Evolutionary conservation across 2,113 vertebrate species (phyloP).

Genomic region (Cyphomyrus plagiostoma): DNA sequence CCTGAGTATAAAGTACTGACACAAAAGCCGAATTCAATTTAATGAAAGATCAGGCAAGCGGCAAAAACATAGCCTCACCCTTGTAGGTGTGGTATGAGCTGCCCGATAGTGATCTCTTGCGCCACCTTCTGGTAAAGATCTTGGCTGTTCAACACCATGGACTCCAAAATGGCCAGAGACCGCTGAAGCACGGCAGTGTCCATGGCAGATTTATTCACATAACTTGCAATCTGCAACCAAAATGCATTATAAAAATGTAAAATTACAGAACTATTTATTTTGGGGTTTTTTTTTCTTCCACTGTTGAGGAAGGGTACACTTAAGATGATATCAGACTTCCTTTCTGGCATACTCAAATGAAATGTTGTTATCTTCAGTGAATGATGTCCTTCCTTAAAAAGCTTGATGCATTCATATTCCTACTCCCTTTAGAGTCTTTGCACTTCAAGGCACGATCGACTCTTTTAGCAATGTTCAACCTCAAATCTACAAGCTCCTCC

Average conservation of each 20-base stretch:
- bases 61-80: conserved; percentile 58
- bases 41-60: background rate
- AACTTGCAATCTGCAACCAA: conserved; percentile 80
- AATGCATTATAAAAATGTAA: background rate
- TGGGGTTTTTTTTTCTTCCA: background rate
- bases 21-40: background rate
- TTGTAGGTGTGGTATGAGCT: conserved; percentile 92
- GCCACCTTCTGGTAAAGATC: conserved; percentile 98
- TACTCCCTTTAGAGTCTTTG: background rate
- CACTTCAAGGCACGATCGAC: background rate
- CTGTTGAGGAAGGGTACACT: background rate
- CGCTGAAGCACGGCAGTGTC: conserved; percentile 89
- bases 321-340: background rate
- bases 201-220: conserved; percentile 87
- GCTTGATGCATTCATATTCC: background rate
- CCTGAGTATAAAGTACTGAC: background rate
- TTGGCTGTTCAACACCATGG: conserved; percentile 97
- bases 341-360: background rate
- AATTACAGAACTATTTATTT: background rate
- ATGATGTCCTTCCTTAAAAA: background rate
- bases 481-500: background rate
- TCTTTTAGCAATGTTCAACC: background rate
- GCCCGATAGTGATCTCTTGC: conserved; percentile 98
- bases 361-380: background rate
- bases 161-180: conserved; percentile 92